Percentiles rank a stretch among this genome's conserved stretches.
Evolutionary conservation across 2,888 invertebrate species (phyloP).

Genomic region (Meiosimyza platycephala): DNA sequence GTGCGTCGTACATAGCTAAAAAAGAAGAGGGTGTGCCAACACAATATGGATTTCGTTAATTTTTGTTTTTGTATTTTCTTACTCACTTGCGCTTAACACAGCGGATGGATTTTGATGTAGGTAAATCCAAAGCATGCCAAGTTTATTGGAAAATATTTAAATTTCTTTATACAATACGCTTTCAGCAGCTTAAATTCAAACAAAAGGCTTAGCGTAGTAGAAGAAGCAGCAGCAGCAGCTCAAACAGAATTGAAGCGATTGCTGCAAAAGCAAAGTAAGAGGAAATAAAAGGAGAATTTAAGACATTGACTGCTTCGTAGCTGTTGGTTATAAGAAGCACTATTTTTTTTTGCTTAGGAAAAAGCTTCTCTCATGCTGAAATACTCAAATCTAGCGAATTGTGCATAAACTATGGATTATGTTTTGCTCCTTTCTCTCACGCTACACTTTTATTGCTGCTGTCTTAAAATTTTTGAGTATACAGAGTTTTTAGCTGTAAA

Average conservation of each 20-base stretch:
- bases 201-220: constrained; percentile 44
- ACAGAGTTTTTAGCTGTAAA: no score
- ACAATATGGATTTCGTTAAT: no score
- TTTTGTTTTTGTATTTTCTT: no score
- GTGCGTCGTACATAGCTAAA: no score
- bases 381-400: constrained; percentile 34
- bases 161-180: constrained; percentile 23
- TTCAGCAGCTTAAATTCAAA: constrained; percentile 47
- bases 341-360: neutral
- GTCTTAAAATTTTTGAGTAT: constrained; percentile 20
- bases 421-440: constrained; percentile 13
- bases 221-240: constrained; percentile 15
- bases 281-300: constrained; percentile 21
- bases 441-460: constrained; percentile 2
- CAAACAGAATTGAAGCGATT: neutral
- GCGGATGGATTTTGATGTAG: neutral
- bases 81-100: no score
- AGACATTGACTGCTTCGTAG: neutral
- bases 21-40: no score
- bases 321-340: neutral
- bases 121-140: constrained; percentile 7
- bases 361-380: constrained; percentile 5
- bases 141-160: constrained; percentile 35
- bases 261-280: constrained; percentile 23
- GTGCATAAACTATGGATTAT: constrained; percentile 44